Base-by-base conservation (phyloP, 2,888 invertebrate genomes). In the Tinea pellionella region DNA sequence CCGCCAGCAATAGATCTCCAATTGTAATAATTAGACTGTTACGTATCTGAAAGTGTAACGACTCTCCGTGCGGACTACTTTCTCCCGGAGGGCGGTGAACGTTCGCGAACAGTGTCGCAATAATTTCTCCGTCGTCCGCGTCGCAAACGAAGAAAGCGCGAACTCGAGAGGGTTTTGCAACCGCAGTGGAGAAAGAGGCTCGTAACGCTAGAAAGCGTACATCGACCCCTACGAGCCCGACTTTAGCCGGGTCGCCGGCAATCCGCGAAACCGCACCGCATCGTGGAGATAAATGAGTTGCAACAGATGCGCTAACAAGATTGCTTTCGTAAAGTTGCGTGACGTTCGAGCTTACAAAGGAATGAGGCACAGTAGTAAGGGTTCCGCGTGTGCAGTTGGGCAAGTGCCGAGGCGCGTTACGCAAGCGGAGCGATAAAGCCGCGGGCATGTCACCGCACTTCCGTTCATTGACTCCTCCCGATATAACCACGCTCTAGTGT, bases 91-190 rank as follows among this genome's bases (percentile, higher is more conserved):
- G 87, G 84, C 86, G 85, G 80, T 79, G 85, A 77, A 86, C 84
- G 78, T 77, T 63, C 74, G 72, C 73, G 73, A 70, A 42, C 42
- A 16, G 79, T 87, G 87, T 80, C 84, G 87, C 86, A 88, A 88
- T 78, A 86, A 87, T 87, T 88, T 87, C 88, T 86, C 86, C 81
- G 55, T 43, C 62, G 57, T 16, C 58, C 71, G 77, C 78, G 74
- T 81, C 74, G 86, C 85, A 77, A 79, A 78, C 81, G 86, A 87
- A 87, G 87, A 88, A 87, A 87, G 88, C 86, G 87, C 87, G 85
- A 87, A 85, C 88, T 80, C 83, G 69, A 75, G 75, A 74, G 65
- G 73, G 80, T 87, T 88, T 88, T 85, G 88, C 88, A 88, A 88
- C 84, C 81, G 61, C 56, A 64, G 64, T 68, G 71, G 75, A 73